These are phyloP conservation scores for Cryptocephalus moraei DNA, from an alignment of 2,888 invertebrate species.

Conservation along the genomic window DNA sequence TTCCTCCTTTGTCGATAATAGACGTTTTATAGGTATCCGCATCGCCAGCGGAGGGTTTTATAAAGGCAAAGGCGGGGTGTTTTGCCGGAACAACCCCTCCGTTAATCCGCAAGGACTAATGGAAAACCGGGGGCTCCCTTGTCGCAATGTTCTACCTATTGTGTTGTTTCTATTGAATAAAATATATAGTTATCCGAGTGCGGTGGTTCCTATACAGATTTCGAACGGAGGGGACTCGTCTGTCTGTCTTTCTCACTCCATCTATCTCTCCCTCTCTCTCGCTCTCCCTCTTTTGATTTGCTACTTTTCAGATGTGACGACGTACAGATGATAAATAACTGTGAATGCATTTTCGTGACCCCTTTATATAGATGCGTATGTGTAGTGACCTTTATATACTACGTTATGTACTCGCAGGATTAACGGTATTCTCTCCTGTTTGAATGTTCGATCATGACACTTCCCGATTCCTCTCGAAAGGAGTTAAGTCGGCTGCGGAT, in stretches of 20 bases:
- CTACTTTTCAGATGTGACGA: no score
- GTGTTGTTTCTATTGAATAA: constrained; percentile 36
- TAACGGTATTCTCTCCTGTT: no score
- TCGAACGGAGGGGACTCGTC: constrained; percentile 16
- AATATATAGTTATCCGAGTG: constrained; percentile 35
- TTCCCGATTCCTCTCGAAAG: no score
- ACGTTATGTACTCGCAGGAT: no score
- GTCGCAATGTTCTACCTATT: constrained; percentile 31
- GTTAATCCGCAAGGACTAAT: constrained; percentile 31
- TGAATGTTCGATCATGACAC: no score
- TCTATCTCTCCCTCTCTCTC: not conserved
- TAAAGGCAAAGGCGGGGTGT: constrained; percentile 20
- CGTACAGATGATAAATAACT: no score
- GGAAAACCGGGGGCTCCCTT: constrained; percentile 29
- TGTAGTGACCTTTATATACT: no score
- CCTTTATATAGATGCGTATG: no score
- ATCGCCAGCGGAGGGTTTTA: constrained; percentile 14
- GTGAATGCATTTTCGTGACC: no score
- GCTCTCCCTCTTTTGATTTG: not conserved
- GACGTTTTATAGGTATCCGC: constrained; percentile 21
- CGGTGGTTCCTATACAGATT: constrained; percentile 25
- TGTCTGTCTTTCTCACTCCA: not conserved
- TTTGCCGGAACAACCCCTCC: constrained; percentile 24
- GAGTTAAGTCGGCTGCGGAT: no score
- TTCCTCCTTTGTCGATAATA: constrained; percentile 16